A percentile compares a stretch with the other conserved stretches of the same genome.
These are phyloP conservation scores for Cynopterus sphinx DNA, from an alignment of 2,797 vertebrate genomes.

Conservation along the genomic window DNA sequence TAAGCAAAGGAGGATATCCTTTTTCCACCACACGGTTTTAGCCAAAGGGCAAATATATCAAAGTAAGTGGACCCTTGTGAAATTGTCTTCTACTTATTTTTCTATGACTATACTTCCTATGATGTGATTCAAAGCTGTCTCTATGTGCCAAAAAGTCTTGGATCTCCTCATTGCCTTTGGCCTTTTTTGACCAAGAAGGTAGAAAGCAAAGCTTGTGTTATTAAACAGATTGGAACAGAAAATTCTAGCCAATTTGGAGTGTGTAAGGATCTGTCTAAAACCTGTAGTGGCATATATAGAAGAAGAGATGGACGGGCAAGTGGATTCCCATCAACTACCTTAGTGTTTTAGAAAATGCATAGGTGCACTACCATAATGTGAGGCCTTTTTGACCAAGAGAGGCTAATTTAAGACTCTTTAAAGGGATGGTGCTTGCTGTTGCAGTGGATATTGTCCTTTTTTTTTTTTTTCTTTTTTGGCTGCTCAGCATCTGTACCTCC, in stretches of 20 bases:
- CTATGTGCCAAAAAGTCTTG: background rate
- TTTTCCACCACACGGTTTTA: background rate
- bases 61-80: background rate
- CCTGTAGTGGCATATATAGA: background rate
- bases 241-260: background rate
- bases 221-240: background rate
- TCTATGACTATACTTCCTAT: background rate
- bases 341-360: background rate
- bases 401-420: background rate
- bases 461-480: background rate
- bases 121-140: background rate
- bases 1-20: background rate
- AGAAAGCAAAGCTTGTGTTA: background rate
- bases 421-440: background rate
- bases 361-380: rapidly evolving
- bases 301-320: background rate
- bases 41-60: background rate
- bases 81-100: background rate
- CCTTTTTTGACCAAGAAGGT: background rate
- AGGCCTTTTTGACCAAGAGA: background rate
- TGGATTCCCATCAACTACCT: background rate
- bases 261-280: background rate
- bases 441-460: too few species aligned
- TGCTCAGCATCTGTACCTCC: background rate
- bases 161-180: background rate